Evolutionary conservation across 2,797 vertebrate genomes (phyloP), one percentile per base, ranked within the genome.

Genomic region (Tinamus major): DNA sequence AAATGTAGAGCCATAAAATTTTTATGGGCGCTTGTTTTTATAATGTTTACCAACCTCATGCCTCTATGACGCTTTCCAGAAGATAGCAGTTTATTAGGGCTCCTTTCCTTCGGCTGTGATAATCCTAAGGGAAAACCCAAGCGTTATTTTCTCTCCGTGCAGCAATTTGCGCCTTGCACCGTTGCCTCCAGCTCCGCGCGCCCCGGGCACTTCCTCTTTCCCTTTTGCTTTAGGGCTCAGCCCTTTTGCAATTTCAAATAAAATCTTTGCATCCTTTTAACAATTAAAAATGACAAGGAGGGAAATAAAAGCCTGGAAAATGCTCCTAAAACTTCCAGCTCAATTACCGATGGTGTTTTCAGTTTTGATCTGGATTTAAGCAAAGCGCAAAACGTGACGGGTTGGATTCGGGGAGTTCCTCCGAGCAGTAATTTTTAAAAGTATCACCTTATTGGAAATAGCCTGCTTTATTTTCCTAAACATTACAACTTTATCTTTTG

Each of bases 21-120:
- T 67, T 91, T 63, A 84, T 74, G 33, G 63, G 79, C 67, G 89
- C 69, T 96, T 77, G 87, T 77, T 85, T 95, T 93, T 89, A 83
- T 49, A 83, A 87, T 89, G 93, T 96, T 96, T 96, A 92, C 82
- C 63, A 81, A 95, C 87, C 95, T 95, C 93, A 58, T 64, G 71
- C 92, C 96, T 93, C 89, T 74, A 70, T 94, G 92, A 82, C 68
- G 63, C 84, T 94, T 97, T 95, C 93, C 96, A 93, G 96, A 94
- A 92, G 88, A 94, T 80, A 93, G 58, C 31, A 4, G 92, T 96
- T 97, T 92, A 89, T 95, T 89, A 95, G 82, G 63, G 87, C 67
- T 90, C 78, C 93, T 87, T 84, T 90, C 85, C 68, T 68, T 44
- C 14, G 5, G 53, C 69, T 3, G 1, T 46, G 83, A 86, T 70